Percentiles rank a stretch among this genome's conserved stretches.
phyloP scores from a whole-genome alignment of 1,140 invertebrate species.

The Epicauta chinensis region DNA sequence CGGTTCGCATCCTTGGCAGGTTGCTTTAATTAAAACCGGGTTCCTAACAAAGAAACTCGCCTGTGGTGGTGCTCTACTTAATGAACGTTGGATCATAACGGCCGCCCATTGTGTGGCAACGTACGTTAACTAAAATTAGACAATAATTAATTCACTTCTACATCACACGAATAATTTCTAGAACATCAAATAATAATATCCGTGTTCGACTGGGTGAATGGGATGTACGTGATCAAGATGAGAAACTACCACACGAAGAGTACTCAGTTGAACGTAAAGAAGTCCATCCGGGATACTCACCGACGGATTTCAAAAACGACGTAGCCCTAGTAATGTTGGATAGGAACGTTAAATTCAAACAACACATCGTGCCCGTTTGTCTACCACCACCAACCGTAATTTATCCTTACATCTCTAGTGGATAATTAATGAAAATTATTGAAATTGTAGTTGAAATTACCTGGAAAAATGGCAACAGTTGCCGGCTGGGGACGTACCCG shows the following conservation, averaged over 20 bases:
- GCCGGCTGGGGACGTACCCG: conserved; percentile 84
- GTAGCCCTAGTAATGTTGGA: conserved; percentile 78
- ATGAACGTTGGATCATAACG: conserved; percentile 83
- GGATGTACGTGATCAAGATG: conserved; percentile 79
- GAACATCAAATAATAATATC: conserved; percentile 75
- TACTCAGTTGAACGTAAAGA: conserved; percentile 82
- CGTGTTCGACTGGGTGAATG: conserved; percentile 85
- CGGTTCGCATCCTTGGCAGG: conserved; percentile 93
- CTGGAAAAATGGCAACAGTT: conserved; percentile 79
- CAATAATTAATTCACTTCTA: background rate
- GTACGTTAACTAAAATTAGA: conserved; percentile 53
- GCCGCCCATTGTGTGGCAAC: conserved; percentile 84
- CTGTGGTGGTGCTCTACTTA: conserved; percentile 85
- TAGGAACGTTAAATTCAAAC: conserved; percentile 72
- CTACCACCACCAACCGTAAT: conserved; percentile 42
- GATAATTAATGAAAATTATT: background rate
- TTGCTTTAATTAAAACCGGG: conserved; percentile 85
- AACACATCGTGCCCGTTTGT: conserved; percentile 85
- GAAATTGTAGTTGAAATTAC: conserved; percentile 51
- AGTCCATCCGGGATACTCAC: conserved; percentile 83
- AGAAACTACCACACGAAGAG: conserved; percentile 80
- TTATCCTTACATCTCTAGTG: background rate
- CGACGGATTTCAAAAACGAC: conserved; percentile 84
- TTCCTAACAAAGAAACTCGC: conserved; percentile 85
- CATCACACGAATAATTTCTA: conserved; percentile 34